Base-by-base conservation (phyloP, 2,797 vertebrate genomes). In the Hippoglossus hippoglossus region DNA sequence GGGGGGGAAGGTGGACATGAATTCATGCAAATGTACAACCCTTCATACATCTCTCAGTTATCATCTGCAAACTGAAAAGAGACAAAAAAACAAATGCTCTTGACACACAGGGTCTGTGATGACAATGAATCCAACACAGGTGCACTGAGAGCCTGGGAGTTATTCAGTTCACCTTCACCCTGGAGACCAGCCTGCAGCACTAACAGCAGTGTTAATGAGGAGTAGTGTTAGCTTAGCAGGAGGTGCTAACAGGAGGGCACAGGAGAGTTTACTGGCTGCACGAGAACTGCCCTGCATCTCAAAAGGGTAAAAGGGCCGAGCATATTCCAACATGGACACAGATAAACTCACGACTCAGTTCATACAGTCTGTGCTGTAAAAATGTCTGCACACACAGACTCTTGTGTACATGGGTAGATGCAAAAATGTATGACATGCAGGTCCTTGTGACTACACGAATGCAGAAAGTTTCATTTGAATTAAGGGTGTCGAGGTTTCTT, bases 191-290 rank as follows among this genome's bases (percentile, higher is more conserved):
- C 41, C 12, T 41, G 24, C 53, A 24, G 64, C 2, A 13, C 36
- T 69, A 71, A 69, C 47, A 64, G 63, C 12, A 6, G 63, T 58
- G 47, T 60, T 77, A 80, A 83, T 64, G 69, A 79, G 47, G 25
- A 80, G 47, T 4, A 16, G 58, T 55, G 68, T 75, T 80, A 77
- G 79, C 64, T 67, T 79, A 82, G 81, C 71, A 26, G 62, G 47
- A 71, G 76, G 50, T 4, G 34, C 68, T 67, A 74, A 82, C 68
- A 74, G 61, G 63, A 71, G 31, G 59, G 36, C 63, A 18, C 3
- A 2, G 41, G 79, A 87, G 82, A 68, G 51, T 31, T 52, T 22
- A 76, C n/a, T 69, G 56, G 73, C 36, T 44, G 6, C 69, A 80
- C 26, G 39, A 59, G 62, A 79, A 76, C 28, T 31, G 28, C 7